A percentile compares a stretch with the other conserved stretches of the same genome.
Evolutionary conservation across 2,888 invertebrate genomes (phyloP).

Genomic region (Pterostichus madidus): DNA sequence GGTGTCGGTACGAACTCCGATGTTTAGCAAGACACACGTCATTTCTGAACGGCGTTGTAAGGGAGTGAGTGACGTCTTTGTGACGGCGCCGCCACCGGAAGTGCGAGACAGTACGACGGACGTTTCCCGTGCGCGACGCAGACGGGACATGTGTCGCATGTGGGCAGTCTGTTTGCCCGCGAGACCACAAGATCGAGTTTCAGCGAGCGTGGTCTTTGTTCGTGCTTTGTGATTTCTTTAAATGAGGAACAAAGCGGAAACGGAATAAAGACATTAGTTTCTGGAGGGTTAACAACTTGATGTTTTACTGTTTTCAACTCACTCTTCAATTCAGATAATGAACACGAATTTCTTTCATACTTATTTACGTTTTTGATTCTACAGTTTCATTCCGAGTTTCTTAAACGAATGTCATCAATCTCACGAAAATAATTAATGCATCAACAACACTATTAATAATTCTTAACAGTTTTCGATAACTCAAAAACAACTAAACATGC

Average conservation of each 20-base stretch:
- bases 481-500: too few species aligned
- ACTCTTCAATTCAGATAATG: too few species aligned
- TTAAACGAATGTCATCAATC: too few species aligned
- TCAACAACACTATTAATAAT: too few species aligned
- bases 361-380: too few species aligned
- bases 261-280: slow-evolving; percentile 9
- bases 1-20: slow-evolving; percentile 3
- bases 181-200: slow-evolving; percentile 44
- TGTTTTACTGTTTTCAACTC: neutral
- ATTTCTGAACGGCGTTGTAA: slow-evolving; percentile 30
- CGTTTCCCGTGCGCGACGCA: slow-evolving; percentile 17
- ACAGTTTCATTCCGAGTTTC: too few species aligned
- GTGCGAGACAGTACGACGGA: slow-evolving; percentile 39
- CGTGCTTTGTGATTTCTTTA: slow-evolving; percentile 8
- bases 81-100: slow-evolving; percentile 60
- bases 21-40: slow-evolving; percentile 48
- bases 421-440: too few species aligned
- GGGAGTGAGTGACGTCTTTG: slow-evolving; percentile 63
- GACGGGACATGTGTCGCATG: slow-evolving; percentile 41
- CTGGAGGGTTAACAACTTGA: slow-evolving; percentile 3
- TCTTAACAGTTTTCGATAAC: too few species aligned
- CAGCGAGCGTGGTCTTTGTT: slow-evolving; percentile 11
- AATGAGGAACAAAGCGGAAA: slow-evolving; percentile 3
- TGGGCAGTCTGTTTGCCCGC: slow-evolving; percentile 44
- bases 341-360: too few species aligned